Conservation (phyloP, 2,888 invertebrate species). For the Erebia ligea region DNA sequence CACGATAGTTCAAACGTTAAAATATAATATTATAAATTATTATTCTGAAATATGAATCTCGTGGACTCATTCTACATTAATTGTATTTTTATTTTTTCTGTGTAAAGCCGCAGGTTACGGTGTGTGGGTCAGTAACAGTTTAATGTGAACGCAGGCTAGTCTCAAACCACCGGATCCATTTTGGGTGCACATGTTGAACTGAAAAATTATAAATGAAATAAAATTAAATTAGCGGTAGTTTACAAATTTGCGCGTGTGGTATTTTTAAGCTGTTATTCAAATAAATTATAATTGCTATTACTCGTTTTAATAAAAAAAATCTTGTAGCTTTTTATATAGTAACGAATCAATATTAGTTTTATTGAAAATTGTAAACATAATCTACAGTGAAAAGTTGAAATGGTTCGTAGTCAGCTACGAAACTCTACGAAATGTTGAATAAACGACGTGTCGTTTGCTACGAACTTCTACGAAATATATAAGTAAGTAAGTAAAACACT, state of each 20-base stretch:
- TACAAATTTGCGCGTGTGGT: conserved; percentile 32
- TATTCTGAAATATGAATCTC: not conserved
- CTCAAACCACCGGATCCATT: conserved; percentile 38
- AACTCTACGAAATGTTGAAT: not conserved
- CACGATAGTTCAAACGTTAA: too few relatives aligned
- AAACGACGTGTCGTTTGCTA: not conserved
- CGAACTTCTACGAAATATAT: not conserved
- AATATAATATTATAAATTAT: not conserved
- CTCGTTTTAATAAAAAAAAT: not conserved
- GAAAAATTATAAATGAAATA: conserved; percentile 39
- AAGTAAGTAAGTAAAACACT: too few relatives aligned
- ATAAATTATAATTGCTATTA: conserved; percentile 9
- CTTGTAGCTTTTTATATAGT: not conserved
- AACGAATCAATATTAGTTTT: not conserved
- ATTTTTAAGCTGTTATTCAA: conserved; percentile 25
- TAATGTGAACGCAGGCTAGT: conserved; percentile 32
- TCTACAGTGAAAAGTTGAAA: not conserved
- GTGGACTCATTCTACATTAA: not conserved
- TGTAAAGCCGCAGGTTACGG: conserved; percentile 4
- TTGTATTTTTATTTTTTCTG: not conserved
- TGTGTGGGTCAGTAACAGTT: conserved; percentile 35
- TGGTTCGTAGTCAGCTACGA: not conserved
- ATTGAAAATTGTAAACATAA: too few relatives aligned
- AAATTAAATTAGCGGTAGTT: conserved; percentile 36
- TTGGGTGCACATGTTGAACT: conserved; percentile 36